Evolutionary conservation across 2,113 vertebrate genomes (phyloP), one percentile per base, ranked within the genome.

Genomic region (Desmodus rotundus): DNA sequence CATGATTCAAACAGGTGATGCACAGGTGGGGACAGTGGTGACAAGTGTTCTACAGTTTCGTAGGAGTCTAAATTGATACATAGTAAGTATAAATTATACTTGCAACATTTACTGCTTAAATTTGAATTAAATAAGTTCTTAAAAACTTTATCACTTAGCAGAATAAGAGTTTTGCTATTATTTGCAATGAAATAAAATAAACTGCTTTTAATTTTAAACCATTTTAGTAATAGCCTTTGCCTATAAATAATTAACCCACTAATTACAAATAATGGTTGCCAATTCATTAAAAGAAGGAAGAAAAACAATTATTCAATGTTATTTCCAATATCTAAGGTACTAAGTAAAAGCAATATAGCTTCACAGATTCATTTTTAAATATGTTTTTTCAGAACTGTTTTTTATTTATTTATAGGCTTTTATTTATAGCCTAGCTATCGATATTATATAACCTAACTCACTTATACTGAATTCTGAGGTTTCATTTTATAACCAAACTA

Each of bases 401-500:
- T 73, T 94, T 91, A 86, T 94, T 94, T 95, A 93, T 65, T 89
- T 85, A 63, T 45, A 92, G 52, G 45, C 86, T 89, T 91, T 94
- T 5, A 10, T 17, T 54, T 58, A 83, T 58, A 83, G 45, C 36
- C 28, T 87, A 31, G 41, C 76, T 92, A 91, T 92, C n/a, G 41
- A 74, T 96, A 97, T 94, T 89, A 80, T 28, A 86, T 89, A 54
- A 96, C 63, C 80, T 94, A 89, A 90, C 31, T 92, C 65, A 96
- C 77, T 90, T 92, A 94, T 84, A 87, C 16, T 87, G 76, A 77
- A 87, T 85, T 76, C 72, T 89, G 92, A 93, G 33, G 80, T 95
- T 96, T 97, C 84, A 89, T 33, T 97, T 92, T 95, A 95, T 77
- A 92, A 96, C 77, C 52, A 50, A 95, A 96, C 83, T 89, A 96